Evolutionary conservation across 2,797 vertebrate species (phyloP).

Genomic region (Pipistrellus pipistrellus): DNA sequence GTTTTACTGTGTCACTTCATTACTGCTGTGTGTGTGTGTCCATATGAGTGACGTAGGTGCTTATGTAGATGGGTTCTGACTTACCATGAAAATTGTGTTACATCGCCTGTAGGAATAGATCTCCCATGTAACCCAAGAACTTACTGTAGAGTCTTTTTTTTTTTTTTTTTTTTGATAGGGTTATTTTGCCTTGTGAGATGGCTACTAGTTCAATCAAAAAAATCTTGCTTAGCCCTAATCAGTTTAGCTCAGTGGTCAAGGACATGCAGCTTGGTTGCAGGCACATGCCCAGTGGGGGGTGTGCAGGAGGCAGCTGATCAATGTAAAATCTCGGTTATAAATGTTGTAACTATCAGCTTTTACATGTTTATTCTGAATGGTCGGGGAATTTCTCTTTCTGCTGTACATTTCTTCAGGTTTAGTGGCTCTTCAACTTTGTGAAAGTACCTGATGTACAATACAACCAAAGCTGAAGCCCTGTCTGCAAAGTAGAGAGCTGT

Average conservation of each 20-base stretch:
- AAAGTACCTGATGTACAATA: not conserved
- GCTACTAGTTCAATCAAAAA: slow-evolving; percentile 25
- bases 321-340: not conserved
- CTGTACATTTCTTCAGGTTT: slow-evolving; percentile 51
- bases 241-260: too few species aligned
- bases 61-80: too few species aligned
- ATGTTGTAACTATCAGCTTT: not conserved
- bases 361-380: slow-evolving; percentile 39
- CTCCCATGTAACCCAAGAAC: too few species aligned
- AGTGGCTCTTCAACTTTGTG: slow-evolving; percentile 20
- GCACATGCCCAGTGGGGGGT: too few species aligned
- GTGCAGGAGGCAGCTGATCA: too few species aligned
- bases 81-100: accelerated
- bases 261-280: too few species aligned
- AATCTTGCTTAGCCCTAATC: not conserved
- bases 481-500: not conserved
- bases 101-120: accelerated
- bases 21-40: too few species aligned
- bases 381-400: slow-evolving; percentile 29
- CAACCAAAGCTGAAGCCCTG: not conserved
- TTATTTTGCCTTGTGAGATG: slow-evolving; percentile 51
- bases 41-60: too few species aligned
- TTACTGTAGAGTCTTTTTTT: not conserved
- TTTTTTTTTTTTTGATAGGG: not conserved
- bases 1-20: too few species aligned